Percentiles rank a stretch among this genome's conserved stretches.
These are phyloP conservation scores for Coendou prehensilis DNA, from an alignment of 2,797 vertebrate species.

Conservation along the genomic window DNA sequence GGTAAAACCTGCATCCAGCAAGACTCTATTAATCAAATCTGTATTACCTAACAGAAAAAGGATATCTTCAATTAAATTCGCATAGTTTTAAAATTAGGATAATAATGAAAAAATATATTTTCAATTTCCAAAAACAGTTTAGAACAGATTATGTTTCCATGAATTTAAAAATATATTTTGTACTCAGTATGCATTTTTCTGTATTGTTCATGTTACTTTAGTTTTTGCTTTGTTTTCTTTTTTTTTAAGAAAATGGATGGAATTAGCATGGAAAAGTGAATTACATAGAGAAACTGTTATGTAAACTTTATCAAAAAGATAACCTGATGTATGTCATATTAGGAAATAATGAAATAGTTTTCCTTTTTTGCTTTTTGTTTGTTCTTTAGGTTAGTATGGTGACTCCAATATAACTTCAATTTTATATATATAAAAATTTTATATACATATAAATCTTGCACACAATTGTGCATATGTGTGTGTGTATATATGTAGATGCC, in stretches of 20 bases:
- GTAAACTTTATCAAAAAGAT: neutral
- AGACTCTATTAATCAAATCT: conserved; percentile 93
- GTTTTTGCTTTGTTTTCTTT: neutral
- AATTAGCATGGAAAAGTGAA: neutral
- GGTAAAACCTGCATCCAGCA: conserved; percentile 97
- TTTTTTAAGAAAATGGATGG: neutral
- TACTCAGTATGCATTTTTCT: neutral
- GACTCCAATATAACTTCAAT: conserved; percentile 8
- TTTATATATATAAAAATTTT: neutral
- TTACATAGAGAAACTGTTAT: neutral
- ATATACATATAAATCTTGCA: neutral
- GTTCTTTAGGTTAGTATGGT: neutral
- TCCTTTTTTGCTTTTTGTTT: neutral
- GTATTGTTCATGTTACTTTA: neutral
- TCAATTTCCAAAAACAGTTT: conserved; percentile 27
- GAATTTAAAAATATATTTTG: conserved; percentile 25
- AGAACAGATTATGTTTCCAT: neutral
- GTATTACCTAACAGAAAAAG: conserved; percentile 88
- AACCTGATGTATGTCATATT: neutral
- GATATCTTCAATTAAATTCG: conserved; percentile 86
- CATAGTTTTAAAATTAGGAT: conserved; percentile 11
- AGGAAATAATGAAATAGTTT: neutral
- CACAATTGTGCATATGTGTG: neutral
- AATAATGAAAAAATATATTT: conserved; percentile 42
- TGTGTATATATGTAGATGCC: neutral